Conservation (phyloP, 2,888 invertebrate species). For the Malthinus flaveolus region DNA sequence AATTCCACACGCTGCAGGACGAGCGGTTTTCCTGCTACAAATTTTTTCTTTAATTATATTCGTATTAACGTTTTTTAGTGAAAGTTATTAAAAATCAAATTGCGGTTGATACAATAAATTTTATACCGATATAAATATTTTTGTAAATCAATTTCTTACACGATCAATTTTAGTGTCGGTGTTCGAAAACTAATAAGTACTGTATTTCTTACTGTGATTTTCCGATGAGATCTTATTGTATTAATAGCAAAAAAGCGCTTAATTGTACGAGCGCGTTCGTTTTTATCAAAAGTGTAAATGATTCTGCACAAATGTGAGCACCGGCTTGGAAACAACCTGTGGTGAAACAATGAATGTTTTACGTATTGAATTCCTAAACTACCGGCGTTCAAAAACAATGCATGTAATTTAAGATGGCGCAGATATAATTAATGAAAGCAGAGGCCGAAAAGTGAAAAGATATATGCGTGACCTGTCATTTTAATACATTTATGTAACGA, state of each 20-base stretch:
- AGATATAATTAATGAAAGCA: constrained; percentile 15
- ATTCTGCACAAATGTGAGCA: no score
- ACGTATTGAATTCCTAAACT: neutral
- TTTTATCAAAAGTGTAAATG: no score
- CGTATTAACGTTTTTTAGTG: constrained; percentile 19
- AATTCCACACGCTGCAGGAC: constrained; percentile 61
- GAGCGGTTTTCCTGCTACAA: constrained; percentile 44
- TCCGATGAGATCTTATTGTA: no score
- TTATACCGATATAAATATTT: neutral
- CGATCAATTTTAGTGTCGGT: no score
- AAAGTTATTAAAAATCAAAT: neutral
- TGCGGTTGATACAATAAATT: constrained; percentile 11
- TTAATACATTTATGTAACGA: constrained; percentile 16
- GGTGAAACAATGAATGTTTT: neutral
- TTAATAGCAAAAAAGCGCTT: no score
- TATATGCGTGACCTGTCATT: constrained; percentile 29
- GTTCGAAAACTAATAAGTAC: no score
- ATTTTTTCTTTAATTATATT: constrained; percentile 22
- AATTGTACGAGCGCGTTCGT: no score
- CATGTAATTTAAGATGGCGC: constrained; percentile 20
- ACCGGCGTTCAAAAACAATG: constrained; percentile 7
- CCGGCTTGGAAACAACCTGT: no score
- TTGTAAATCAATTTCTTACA: no score
- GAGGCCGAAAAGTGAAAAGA: constrained; percentile 18
- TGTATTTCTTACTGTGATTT: no score